phyloP scores from a whole-genome alignment of 2,113 vertebrate genomes.

The Oenanthe oenanthe region DNA sequence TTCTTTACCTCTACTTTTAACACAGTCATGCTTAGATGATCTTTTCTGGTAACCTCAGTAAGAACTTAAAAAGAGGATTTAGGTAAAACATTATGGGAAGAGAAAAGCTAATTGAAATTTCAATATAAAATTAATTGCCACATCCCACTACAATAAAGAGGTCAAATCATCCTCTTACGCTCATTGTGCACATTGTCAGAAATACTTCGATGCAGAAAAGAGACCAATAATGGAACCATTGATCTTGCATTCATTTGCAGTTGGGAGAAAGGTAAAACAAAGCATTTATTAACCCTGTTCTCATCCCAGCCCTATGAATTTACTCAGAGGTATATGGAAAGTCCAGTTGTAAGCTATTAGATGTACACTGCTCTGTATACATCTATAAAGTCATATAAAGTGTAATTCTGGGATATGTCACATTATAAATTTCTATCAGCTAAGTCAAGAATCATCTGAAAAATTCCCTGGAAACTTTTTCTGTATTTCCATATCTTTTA shows the following conservation, averaged over 20 bases:
- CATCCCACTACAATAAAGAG: slow-evolving; percentile 70
- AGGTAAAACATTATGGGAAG: slow-evolving; percentile 72
- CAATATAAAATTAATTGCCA: slow-evolving; percentile 78
- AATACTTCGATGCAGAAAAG: slow-evolving; percentile 63
- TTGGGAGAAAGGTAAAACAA: background rate
- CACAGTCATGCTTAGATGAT: slow-evolving; percentile 67
- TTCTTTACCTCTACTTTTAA: slow-evolving; percentile 75
- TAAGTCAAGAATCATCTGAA: background rate
- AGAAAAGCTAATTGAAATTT: slow-evolving; percentile 77
- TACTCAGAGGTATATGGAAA: background rate
- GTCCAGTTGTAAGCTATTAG: background rate
- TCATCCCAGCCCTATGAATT: background rate
- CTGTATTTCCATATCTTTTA: background rate
- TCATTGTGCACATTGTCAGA: slow-evolving; percentile 49
- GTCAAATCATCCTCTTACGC: slow-evolving; percentile 62
- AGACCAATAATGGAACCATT: slow-evolving; percentile 42
- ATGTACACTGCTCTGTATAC: background rate
- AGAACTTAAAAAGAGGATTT: slow-evolving; percentile 67
- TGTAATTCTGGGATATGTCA: background rate
- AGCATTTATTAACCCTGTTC: slow-evolving; percentile 38
- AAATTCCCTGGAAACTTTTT: background rate
- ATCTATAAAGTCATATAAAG: background rate
- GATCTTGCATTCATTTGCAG: slow-evolving; percentile 53
- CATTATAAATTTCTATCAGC: background rate
- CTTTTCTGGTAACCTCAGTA: slow-evolving; percentile 61